These are phyloP conservation scores for Epinephelus coioides DNA, from an alignment of 2,797 vertebrate genomes.

Conservation along the genomic window DNA sequence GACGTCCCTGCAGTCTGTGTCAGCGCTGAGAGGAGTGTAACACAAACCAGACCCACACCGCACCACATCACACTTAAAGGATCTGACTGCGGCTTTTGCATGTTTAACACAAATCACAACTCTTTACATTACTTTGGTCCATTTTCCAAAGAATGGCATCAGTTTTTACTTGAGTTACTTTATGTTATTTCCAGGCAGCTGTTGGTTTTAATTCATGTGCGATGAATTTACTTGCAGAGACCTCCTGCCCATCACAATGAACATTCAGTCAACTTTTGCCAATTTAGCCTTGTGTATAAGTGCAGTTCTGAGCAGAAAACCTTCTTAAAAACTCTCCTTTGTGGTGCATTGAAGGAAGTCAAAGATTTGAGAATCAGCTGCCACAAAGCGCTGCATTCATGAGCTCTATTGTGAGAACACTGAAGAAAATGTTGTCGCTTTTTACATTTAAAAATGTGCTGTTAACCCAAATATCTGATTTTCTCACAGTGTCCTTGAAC, in stretches of 20 bases:
- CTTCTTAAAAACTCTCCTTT: slow-evolving; percentile 21
- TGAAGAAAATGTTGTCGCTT: background rate
- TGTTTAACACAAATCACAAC: slow-evolving; percentile 9
- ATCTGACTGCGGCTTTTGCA: slow-evolving; percentile 1
- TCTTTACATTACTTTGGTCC: slow-evolving; percentile 1
- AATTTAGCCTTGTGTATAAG: slow-evolving; percentile 17
- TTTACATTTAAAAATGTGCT: background rate
- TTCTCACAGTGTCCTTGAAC: slow-evolving; percentile 18
- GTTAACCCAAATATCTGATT: background rate
- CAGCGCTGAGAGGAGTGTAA: slow-evolving; percentile 9
- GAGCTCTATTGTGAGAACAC: slow-evolving; percentile 24
- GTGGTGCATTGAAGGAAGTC: slow-evolving; percentile 28
- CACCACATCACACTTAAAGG: slow-evolving; percentile 13
- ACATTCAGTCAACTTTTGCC: slow-evolving; percentile 19
- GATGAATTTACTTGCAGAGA: background rate
- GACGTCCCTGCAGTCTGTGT: too few relatives aligned
- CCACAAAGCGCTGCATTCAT: slow-evolving; percentile 31
- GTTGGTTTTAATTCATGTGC: slow-evolving; percentile 5
- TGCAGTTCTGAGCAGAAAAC: background rate
- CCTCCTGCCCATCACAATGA: background rate
- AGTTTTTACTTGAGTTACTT: background rate
- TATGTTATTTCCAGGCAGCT: background rate
- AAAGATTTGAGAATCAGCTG: slow-evolving; percentile 13
- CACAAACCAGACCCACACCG: slow-evolving; percentile 37
- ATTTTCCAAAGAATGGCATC: slow-evolving; percentile 13